Evolutionary conservation across 2,888 invertebrate genomes (phyloP).

Genomic region (Teleogryllus oceanicus): DNA sequence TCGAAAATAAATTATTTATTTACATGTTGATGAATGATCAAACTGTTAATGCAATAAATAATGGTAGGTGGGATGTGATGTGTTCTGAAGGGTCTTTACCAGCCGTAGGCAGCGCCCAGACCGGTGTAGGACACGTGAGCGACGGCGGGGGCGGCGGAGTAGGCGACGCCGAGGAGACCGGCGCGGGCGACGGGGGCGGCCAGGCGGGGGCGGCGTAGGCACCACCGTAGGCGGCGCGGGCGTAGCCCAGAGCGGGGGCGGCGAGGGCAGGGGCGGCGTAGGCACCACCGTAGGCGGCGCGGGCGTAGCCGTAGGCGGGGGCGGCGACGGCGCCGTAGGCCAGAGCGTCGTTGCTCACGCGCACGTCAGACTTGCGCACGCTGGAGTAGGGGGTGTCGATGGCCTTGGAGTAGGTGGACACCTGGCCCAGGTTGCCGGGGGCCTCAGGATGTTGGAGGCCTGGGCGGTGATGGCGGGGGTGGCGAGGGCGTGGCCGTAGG

Average conservation of each 20-base stretch:
- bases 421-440: constrained; percentile 62
- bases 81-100: constrained; percentile 47
- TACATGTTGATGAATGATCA: constrained; percentile 32
- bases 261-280: constrained; percentile 41
- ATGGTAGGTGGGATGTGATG: no score
- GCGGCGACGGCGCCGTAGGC: constrained; percentile 42
- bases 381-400: constrained; percentile 71
- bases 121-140: constrained; percentile 60
- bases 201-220: constrained; percentile 38
- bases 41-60: no score
- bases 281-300: constrained; percentile 29
- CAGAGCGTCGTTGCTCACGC: constrained; percentile 55
- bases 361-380: constrained; percentile 65
- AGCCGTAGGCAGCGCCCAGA: constrained; percentile 55
- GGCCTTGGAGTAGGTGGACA: constrained; percentile 66
- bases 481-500: constrained; percentile 48
- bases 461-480: constrained; percentile 54
- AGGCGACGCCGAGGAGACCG: background rate
- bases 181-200: constrained; percentile 29
- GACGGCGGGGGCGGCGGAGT: constrained; percentile 50
- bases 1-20: no score
- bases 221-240: constrained; percentile 38
- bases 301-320: constrained; percentile 37
- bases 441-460: constrained; percentile 53
- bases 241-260: constrained; percentile 39